A percentile compares a stretch with the other conserved stretches of the same genome.
Conservation (phyloP, 2,888 invertebrate species). For the Dascillus cervinus region DNA sequence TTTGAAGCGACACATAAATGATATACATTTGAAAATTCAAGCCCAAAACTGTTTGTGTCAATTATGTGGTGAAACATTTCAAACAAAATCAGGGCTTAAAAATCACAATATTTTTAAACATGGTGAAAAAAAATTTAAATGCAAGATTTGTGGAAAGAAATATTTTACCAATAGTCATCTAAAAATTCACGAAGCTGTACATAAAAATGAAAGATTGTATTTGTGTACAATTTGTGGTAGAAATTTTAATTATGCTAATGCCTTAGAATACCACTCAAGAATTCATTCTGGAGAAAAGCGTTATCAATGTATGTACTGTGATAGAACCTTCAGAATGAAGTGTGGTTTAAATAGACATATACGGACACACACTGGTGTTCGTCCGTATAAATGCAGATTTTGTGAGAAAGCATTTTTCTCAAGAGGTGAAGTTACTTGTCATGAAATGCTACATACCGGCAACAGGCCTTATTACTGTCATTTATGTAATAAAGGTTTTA, state of each 20-base stretch:
- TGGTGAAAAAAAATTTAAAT: slow-evolving; percentile 46
- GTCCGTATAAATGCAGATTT: slow-evolving; percentile 66
- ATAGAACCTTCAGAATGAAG: slow-evolving; percentile 23
- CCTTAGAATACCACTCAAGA: slow-evolving; percentile 27
- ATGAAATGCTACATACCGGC: slow-evolving; percentile 42
- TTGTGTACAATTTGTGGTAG: slow-evolving; percentile 75
- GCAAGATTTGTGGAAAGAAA: slow-evolving; percentile 58
- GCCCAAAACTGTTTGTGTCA: slow-evolving; percentile 20
- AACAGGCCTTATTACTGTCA: slow-evolving; percentile 40
- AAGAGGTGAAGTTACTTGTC: slow-evolving; percentile 45
- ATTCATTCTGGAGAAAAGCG: slow-evolving; percentile 28
- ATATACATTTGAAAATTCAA: slow-evolving; percentile 10
- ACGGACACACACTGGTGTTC: slow-evolving; percentile 69
- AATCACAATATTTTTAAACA: slow-evolving; percentile 33
- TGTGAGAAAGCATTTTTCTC: slow-evolving; percentile 75
- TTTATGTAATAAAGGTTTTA: slow-evolving; percentile 42
- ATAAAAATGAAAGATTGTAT: slow-evolving; percentile 67
- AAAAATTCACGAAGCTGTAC: slow-evolving; percentile 69
- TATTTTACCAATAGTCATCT: slow-evolving; percentile 63
- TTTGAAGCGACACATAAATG: slow-evolving; percentile 16
- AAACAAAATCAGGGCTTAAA: slow-evolving; percentile 19
- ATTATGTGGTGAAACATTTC: slow-evolving; percentile 22
- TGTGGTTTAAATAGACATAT: slow-evolving; percentile 68
- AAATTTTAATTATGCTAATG: slow-evolving; percentile 73
- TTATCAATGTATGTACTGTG: slow-evolving; percentile 26